phyloP scores from a whole-genome alignment of 1,140 invertebrate species.

The Melipona quadrifasciata region DNA sequence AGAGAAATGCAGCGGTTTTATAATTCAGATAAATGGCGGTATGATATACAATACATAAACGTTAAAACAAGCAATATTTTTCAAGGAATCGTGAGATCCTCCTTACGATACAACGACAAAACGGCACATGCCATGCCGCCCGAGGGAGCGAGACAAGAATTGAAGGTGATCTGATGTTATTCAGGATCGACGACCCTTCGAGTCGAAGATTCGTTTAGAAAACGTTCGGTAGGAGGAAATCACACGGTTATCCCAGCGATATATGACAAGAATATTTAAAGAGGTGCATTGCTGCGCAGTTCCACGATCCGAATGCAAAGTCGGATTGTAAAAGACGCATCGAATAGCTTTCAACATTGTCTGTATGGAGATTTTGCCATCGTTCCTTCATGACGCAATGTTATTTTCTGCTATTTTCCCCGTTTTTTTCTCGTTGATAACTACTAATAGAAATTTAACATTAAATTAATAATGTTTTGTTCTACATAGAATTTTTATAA shows the following conservation, averaged over 20 bases:
- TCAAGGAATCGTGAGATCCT: not conserved
- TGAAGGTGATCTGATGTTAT: conserved; percentile 34
- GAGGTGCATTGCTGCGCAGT: conserved; percentile 71
- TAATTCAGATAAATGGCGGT: not conserved
- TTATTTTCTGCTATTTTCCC: not conserved
- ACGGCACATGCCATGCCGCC: not conserved
- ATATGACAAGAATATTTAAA: conserved; percentile 69
- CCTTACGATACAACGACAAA: not conserved
- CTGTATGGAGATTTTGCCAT: conserved; percentile 19
- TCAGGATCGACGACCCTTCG: conserved; percentile 39
- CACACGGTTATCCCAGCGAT: conserved; percentile 55
- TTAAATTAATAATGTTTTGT: not conserved
- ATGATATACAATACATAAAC: not conserved
- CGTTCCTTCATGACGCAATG: not conserved
- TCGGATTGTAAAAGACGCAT: conserved; percentile 45
- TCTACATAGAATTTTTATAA: not conserved
- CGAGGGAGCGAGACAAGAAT: not conserved
- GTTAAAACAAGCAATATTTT: not conserved
- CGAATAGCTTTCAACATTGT: conserved; percentile 19
- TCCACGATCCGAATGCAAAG: conserved; percentile 61
- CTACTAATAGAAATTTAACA: not conserved
- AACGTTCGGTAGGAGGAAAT: conserved; percentile 66
- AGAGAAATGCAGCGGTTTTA: not conserved
- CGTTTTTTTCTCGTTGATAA: not conserved
- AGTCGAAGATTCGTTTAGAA: conserved; percentile 53